These are phyloP conservation scores for Rugalucina vietnamica DNA, from an alignment of 2,888 invertebrate genomes.

Conservation along the genomic window DNA sequence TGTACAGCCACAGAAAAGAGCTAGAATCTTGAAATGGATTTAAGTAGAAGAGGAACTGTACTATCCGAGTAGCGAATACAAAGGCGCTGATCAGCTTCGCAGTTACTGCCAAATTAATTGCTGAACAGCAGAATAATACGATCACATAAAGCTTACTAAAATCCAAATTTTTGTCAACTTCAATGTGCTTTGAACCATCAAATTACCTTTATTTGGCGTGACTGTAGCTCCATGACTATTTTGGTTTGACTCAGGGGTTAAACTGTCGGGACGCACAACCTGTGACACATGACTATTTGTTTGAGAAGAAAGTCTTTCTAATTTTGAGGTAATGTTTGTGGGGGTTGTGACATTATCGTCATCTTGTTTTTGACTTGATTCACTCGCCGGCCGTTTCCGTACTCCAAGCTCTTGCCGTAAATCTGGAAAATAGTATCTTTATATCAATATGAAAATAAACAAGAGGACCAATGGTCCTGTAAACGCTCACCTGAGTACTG, in stretches of 20 bases:
- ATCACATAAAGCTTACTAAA: too few relatives aligned
- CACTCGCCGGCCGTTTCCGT: slow-evolving; percentile 51
- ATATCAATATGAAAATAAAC: slow-evolving; percentile 10
- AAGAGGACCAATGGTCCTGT: too few relatives aligned
- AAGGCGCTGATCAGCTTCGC: too few relatives aligned
- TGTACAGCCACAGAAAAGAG: too few relatives aligned
- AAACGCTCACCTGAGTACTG: too few relatives aligned
- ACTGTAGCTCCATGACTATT: slow-evolving; percentile 35
- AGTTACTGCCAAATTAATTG: too few relatives aligned
- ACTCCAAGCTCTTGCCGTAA: slow-evolving; percentile 86
- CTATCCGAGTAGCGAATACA: too few relatives aligned
- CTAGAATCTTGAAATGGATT: too few relatives aligned
- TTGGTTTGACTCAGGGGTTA: slow-evolving; percentile 20
- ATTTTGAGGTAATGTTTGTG: slow-evolving; percentile 39
- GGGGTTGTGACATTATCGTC: slow-evolving; percentile 47
- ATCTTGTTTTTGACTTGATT: neutral
- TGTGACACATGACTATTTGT: slow-evolving; percentile 12
- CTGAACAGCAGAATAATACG: too few relatives aligned
- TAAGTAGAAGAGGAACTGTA: too few relatives aligned
- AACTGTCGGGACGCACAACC: slow-evolving; percentile 4
- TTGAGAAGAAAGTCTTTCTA: slow-evolving; percentile 36
- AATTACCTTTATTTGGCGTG: slow-evolving; percentile 58
- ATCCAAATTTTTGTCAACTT: too few relatives aligned
- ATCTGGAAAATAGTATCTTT: slow-evolving; percentile 90
- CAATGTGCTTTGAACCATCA: too few relatives aligned